Percentiles rank a stretch among this genome's conserved stretches.
Evolutionary conservation across 2,113 vertebrate genomes (phyloP).

Genomic region (Carollia perspicillata): DNA sequence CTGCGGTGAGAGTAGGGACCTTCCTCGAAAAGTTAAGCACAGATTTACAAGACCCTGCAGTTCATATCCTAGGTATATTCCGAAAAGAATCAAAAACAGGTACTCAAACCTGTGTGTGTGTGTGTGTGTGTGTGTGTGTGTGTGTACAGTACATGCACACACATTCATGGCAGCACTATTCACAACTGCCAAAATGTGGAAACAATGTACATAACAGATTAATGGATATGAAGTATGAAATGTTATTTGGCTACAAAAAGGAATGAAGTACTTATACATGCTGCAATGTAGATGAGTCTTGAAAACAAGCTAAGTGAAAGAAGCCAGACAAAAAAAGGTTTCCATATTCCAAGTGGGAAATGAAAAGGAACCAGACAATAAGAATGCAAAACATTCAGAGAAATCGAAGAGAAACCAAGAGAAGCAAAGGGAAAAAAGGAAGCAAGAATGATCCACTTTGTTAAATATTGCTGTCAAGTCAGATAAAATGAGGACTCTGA

Average conservation of each 20-base stretch:
- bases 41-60: too few species aligned
- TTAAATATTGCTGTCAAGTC: not conserved
- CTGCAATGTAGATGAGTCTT: not conserved
- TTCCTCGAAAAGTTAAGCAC: not conserved
- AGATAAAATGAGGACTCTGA: not conserved
- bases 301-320: not conserved
- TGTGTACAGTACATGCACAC: not conserved
- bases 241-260: not conserved
- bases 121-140: not conserved
- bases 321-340: not conserved
- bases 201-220: not conserved
- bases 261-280: too few species aligned
- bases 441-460: not conserved
- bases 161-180: not conserved
- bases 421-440: not conserved
- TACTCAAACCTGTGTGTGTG: not conserved
- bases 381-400: not conserved
- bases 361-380: not conserved
- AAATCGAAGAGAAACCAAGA: not conserved
- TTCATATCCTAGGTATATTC: not conserved
- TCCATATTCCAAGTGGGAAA: not conserved
- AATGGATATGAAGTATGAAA: not conserved
- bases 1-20: not conserved
- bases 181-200: not conserved
- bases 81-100: not conserved